Conservation (phyloP, 2,113 vertebrate genomes). For the Stigmatopora argus region DNA sequence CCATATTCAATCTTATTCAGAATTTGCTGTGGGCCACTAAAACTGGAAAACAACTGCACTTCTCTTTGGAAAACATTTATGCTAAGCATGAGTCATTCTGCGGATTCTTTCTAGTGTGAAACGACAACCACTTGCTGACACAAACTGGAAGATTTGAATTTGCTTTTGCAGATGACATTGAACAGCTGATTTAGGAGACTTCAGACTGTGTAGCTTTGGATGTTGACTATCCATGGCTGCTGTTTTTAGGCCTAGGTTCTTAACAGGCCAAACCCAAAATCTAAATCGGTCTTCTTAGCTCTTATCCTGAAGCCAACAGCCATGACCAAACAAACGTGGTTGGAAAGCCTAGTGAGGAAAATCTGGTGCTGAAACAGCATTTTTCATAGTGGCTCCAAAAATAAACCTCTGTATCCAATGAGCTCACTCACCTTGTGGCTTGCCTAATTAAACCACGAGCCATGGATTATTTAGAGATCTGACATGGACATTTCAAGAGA, state of each 20-base stretch:
- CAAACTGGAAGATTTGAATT: background rate
- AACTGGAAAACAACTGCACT: too few relatives aligned
- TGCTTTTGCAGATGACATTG: background rate
- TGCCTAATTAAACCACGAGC: slow-evolving; percentile 45
- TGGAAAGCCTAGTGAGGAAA: slow-evolving; percentile 18
- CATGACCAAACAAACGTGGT: slow-evolving; percentile 42
- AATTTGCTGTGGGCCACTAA: background rate
- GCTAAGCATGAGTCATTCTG: too few relatives aligned
- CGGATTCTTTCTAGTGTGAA: too few relatives aligned
- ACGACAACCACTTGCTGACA: too few relatives aligned
- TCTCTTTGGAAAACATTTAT: too few relatives aligned
- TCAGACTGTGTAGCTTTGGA: slow-evolving; percentile 8
- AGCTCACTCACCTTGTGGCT: slow-evolving; percentile 44
- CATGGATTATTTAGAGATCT: slow-evolving; percentile 34
- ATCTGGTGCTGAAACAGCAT: slow-evolving; percentile 44
- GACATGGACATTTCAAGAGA: slow-evolving; percentile 19
- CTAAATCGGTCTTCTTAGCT: slow-evolving; percentile 33
- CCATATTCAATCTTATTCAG: too few relatives aligned
- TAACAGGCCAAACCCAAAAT: slow-evolving; percentile 31
- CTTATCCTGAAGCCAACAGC: slow-evolving; percentile 25
- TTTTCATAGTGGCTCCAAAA: slow-evolving; percentile 44
- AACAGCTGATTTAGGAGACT: slow-evolving; percentile 13
- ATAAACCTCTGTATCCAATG: slow-evolving; percentile 41
- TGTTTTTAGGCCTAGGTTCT: slow-evolving; percentile 8
- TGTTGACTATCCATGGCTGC: slow-evolving; percentile 6